A percentile compares a stretch with the other conserved stretches of the same genome.
phyloP scores from a whole-genome alignment of 1,140 invertebrate genomes.

The Charaxes varanes region DNA sequence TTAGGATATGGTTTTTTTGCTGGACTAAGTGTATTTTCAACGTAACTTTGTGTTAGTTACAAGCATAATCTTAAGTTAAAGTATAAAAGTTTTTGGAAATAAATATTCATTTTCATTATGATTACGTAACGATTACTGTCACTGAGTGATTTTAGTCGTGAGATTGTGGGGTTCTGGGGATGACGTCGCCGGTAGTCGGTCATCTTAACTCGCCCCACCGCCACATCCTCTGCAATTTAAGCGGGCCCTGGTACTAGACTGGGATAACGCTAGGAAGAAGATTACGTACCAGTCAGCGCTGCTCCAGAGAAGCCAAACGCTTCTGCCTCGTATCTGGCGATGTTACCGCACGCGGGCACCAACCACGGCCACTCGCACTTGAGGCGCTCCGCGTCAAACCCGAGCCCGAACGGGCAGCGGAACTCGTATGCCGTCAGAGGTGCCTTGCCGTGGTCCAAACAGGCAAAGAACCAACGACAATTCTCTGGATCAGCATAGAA shows the following conservation, averaged over 20 bases:
- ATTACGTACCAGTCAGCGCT: slow-evolving; percentile 50
- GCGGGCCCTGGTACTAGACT: neutral
- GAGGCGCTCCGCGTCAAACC: slow-evolving; percentile 82
- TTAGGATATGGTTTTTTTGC: too few species aligned
- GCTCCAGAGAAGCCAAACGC: slow-evolving; percentile 60
- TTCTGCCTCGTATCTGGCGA: slow-evolving; percentile 65
- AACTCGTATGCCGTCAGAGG: slow-evolving; percentile 85
- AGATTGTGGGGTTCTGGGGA: too few species aligned
- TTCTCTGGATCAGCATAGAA: slow-evolving; percentile 88
- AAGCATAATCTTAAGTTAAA: too few species aligned
- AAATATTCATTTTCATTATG: too few species aligned
- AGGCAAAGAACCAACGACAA: slow-evolving; percentile 91
- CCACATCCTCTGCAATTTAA: too few species aligned
- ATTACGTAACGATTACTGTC: too few species aligned
- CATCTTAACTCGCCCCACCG: too few species aligned
- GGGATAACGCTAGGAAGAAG: neutral
- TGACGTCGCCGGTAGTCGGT: too few species aligned
- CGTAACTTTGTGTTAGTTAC: too few species aligned
- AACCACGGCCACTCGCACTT: slow-evolving; percentile 90
- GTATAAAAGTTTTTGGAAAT: too few species aligned
- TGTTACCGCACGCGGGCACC: slow-evolving; percentile 79
- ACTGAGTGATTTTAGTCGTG: too few species aligned
- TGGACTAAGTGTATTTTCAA: too few species aligned
- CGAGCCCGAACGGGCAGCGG: slow-evolving; percentile 87
- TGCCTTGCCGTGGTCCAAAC: slow-evolving; percentile 82